Percentiles rank a stretch among this genome's conserved stretches.
Evolutionary conservation across 2,797 vertebrate species (phyloP).

Genomic region (Poecilia wingei): DNA sequence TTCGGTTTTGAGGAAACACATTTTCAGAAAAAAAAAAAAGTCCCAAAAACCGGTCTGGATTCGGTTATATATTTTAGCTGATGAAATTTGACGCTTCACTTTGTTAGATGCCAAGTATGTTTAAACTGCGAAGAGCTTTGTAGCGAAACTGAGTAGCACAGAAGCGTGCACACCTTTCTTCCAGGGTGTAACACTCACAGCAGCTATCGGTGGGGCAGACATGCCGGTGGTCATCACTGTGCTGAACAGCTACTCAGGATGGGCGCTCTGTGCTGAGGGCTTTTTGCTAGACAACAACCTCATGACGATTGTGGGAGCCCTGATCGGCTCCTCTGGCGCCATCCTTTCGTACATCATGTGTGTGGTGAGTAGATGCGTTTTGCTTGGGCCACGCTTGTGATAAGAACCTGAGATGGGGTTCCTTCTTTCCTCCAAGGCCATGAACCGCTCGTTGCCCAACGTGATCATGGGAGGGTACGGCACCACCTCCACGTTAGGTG

Average conservation of each 20-base stretch:
- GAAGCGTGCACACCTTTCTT: neutral
- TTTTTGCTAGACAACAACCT: constrained; percentile 85
- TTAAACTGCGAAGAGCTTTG: neutral
- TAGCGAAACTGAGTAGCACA: neutral
- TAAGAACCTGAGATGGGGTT: neutral
- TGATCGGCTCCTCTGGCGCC: constrained; percentile 84
- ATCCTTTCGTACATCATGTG: constrained; percentile 85
- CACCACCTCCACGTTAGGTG: constrained; percentile 77
- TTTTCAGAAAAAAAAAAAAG: neutral
- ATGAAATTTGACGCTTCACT: neutral
- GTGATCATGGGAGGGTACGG: constrained; percentile 82
- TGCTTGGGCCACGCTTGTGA: neutral
- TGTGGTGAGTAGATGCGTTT: constrained; percentile 73
- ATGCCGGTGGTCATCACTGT: constrained; percentile 86
- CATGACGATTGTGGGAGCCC: constrained; percentile 82
- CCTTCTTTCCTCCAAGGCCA: constrained; percentile 63
- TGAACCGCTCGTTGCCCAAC: constrained; percentile 84
- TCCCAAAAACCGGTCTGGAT: neutral
- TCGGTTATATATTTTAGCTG: neutral
- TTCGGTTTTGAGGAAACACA: neutral
- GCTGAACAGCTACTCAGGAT: constrained; percentile 84
- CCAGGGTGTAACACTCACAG: constrained; percentile 82
- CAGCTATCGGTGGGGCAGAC: constrained; percentile 85
- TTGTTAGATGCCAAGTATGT: neutral
- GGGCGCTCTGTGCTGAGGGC: constrained; percentile 83